These are phyloP conservation scores for Pteropus alecto DNA, from an alignment of 2,113 vertebrate species.

Conservation along the genomic window DNA sequence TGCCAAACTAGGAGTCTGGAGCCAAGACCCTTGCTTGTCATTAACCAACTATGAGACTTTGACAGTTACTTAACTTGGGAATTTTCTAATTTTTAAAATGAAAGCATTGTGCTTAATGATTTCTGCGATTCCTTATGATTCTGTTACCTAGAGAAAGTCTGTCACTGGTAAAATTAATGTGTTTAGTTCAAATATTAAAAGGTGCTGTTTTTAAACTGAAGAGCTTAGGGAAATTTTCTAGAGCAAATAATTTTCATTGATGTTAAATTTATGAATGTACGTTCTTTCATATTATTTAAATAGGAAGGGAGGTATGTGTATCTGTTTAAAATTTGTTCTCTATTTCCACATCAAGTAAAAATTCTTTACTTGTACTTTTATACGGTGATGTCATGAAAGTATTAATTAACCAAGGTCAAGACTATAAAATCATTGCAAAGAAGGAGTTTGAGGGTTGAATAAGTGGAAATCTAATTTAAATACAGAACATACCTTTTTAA, in stretches of 20 bases:
- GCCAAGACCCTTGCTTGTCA: neutral
- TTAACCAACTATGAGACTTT: neutral
- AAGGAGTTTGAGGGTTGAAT: neutral
- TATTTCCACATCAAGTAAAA: constrained; percentile 6
- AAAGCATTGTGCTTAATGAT: neutral
- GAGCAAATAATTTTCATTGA: neutral
- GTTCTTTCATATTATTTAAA: neutral
- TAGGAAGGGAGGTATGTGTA: neutral
- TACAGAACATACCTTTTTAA: constrained; percentile 18
- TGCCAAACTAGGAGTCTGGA: neutral
- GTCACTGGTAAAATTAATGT: constrained; percentile 8
- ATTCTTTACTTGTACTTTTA: constrained; percentile 29
- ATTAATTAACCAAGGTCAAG: constrained; percentile 34
- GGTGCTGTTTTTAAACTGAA: constrained; percentile 1
- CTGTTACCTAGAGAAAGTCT: constrained; percentile 10
- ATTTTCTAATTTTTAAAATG: constrained; percentile 18
- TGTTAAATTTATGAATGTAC: neutral
- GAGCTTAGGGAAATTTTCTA: constrained; percentile 25
- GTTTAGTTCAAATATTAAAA: constrained; percentile 32
- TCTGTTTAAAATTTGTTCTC: constrained; percentile 8
- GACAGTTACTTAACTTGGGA: neutral
- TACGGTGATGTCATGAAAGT: neutral
- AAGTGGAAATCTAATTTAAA: constrained; percentile 54
- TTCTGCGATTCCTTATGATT: neutral
- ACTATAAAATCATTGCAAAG: constrained; percentile 9